Evolutionary conservation across 1,140 invertebrate species (phyloP), one percentile per base, ranked within the genome.

Genomic region (Trissolcus basalis): DNA sequence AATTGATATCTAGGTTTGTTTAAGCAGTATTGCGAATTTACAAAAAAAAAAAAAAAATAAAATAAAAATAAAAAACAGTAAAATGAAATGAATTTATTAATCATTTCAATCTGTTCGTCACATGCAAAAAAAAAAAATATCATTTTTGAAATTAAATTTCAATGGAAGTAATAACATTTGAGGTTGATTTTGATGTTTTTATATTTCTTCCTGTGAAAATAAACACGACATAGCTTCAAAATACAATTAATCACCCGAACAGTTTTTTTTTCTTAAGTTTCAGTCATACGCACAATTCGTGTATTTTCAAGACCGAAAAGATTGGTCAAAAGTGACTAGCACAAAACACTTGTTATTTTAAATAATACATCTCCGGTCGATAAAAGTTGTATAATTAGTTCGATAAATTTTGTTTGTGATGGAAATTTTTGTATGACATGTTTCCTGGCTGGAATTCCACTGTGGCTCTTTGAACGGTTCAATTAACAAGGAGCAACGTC

Each of bases 401-500:
- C 44, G 70, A 72, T 68, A 61, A 78, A 77, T 77, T 71, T 77
- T 68, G 54, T 69, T 72, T 68, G 55, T 14, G 33, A 41, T 33
- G 14, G 51, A 68, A 63, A 35, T 53, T 75, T 71, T 68, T 60
- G n/a, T n/a, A n/a, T 50, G 70, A 77, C 78, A 76, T 59, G 59
- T 68, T 69, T 69, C 12, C 54, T 80, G 65, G 77, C 70, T 74
- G 63, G 74, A 75, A 79, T 75, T 79, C 70, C 49, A 75, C 77
- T 73, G 76, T 83, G 78, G 19, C n/a, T 27, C 2, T 27, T 81
- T 84, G 83, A 85, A 84, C 83, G 80, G 81, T 82, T 84, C 82
- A 84, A 84, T 85, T 85, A 82, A 83, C 80, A 70, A 83, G 74
- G 80, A 79, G 83, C 73, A 71, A 73, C 77, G 82, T 84, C 82